Percentiles rank a stretch among this genome's conserved stretches.
Evolutionary conservation across 2,797 vertebrate species (phyloP).

Genomic region (Channa striata): DNA sequence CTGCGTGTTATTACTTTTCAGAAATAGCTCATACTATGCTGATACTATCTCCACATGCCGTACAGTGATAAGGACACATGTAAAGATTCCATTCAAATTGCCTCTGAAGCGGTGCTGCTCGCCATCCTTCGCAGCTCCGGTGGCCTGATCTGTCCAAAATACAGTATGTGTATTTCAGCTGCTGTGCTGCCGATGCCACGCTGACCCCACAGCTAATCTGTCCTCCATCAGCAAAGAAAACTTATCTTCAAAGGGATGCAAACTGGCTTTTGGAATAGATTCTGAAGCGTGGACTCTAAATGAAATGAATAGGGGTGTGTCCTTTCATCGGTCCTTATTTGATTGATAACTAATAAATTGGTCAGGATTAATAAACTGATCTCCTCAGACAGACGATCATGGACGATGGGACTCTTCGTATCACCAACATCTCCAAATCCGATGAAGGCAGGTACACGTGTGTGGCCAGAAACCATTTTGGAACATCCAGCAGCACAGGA

Average conservation of each 20-base stretch:
- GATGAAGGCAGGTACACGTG: conserved; percentile 88
- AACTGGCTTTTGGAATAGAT: conserved; percentile 57
- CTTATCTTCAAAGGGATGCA: conserved; percentile 65
- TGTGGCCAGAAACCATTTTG: conserved; percentile 88
- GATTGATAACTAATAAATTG: conserved; percentile 10
- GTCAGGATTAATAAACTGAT: neutral
- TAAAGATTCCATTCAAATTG: conserved; percentile 62
- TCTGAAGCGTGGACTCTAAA: conserved; percentile 44
- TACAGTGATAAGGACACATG: conserved; percentile 70
- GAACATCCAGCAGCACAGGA: conserved; percentile 85
- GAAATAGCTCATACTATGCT: conserved; percentile 55
- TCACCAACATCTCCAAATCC: conserved; percentile 84
- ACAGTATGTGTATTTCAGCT: conserved; percentile 70
- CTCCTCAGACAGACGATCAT: conserved; percentile 78
- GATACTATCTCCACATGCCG: conserved; percentile 74
- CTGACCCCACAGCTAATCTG: conserved; percentile 65
- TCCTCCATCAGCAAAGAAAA: conserved; percentile 72
- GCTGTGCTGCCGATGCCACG: conserved; percentile 60
- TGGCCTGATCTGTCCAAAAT: conserved; percentile 60
- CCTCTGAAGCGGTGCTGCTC: conserved; percentile 18
- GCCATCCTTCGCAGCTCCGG: conserved; percentile 18
- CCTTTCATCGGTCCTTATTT: conserved; percentile 22
- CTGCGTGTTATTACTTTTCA: conserved; percentile 63
- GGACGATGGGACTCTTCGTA: conserved; percentile 87
- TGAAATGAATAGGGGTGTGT: conserved; percentile 2